Evolutionary conservation across 2,797 vertebrate species (phyloP).

Genomic region (Phrynocephalus vlangalii): DNA sequence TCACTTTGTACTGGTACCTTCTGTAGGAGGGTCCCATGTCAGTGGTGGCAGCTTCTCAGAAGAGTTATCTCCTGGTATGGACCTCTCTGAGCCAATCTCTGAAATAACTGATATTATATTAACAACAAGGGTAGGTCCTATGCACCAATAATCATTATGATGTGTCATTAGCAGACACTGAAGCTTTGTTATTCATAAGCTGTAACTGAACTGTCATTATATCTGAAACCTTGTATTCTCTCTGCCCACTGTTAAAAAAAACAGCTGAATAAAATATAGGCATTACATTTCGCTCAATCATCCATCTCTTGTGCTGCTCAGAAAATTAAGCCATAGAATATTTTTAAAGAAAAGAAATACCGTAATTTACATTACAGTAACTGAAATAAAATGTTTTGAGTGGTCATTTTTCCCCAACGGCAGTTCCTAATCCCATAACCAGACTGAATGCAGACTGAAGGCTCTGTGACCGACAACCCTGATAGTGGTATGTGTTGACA

Average conservation of each 20-base stretch:
- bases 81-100: not conserved
- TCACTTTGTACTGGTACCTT: conserved; percentile 13
- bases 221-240: not conserved
- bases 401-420: no score
- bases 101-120: not conserved
- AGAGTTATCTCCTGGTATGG: not conserved
- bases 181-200: not conserved
- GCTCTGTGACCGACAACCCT: no score
- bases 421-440: no score
- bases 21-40: not conserved
- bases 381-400: not conserved
- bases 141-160: not conserved
- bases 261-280: not conserved
- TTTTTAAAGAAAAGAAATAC: not conserved
- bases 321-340: not conserved
- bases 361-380: not conserved
- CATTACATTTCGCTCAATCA: not conserved
- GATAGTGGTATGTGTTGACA: no score
- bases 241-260: not conserved
- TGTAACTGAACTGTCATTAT: not conserved
- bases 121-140: not conserved
- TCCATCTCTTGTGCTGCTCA: not conserved
- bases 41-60: not conserved
- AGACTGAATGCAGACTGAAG: no score
- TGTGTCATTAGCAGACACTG: not conserved